These are phyloP conservation scores for Dicyema japonicum DNA, from an alignment of 1,140 invertebrate species.

Conservation along the genomic window DNA sequence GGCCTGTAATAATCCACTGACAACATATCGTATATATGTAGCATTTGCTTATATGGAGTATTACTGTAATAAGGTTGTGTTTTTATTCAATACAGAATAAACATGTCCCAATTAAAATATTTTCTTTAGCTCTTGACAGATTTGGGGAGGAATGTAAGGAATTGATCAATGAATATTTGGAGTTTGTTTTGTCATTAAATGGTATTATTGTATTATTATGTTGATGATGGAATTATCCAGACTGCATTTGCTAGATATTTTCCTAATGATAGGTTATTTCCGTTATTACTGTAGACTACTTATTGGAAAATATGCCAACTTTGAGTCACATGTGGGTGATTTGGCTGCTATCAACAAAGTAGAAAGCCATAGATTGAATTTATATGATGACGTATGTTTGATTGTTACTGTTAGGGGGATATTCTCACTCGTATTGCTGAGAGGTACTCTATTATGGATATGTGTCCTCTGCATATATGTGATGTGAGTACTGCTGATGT, in stretches of 20 bases:
- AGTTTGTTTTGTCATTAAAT: no score
- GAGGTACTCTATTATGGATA: background rate
- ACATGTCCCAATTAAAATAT: no score
- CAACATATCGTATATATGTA: constrained; percentile 64
- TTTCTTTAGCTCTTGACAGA: no score
- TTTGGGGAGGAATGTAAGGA: background rate
- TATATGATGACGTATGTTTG: constrained; percentile 5
- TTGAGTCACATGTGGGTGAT: constrained; percentile 90
- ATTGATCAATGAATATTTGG: no score
- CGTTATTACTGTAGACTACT: background rate
- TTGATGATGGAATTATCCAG: no score
- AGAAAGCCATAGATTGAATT: constrained; percentile 51
- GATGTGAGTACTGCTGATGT: background rate
- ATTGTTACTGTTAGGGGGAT: background rate
- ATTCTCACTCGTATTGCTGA: background rate
- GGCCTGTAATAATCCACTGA: constrained; percentile 52
- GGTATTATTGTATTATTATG: no score
- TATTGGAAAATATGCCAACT: no score
- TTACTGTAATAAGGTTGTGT: constrained; percentile 53
- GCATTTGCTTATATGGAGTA: constrained; percentile 92
- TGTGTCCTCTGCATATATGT: background rate
- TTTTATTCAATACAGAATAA: constrained; percentile 1
- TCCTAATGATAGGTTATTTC: background rate
- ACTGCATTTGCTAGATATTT: background rate
- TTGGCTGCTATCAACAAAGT: constrained; percentile 86